Base-by-base conservation (phyloP, 2,888 invertebrate genomes). In the Lasioglossum zephyrum region DNA sequence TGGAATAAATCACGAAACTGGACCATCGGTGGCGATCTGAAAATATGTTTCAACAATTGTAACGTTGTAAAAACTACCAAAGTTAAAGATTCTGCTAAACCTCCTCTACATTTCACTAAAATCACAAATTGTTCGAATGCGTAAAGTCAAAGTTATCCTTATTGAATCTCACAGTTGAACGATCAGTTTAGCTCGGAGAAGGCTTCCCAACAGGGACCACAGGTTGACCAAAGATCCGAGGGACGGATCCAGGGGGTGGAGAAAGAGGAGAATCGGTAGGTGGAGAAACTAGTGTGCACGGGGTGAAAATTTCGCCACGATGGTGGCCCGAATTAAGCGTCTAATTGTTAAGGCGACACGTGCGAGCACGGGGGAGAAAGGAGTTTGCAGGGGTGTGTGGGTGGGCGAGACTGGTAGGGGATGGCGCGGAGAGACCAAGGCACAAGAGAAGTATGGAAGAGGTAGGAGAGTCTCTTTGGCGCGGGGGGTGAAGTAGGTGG, bases 281-380 rank as follows among this genome's bases (percentile, higher is more conserved):
- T 13, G 77, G 2, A 49, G 13, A 22, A 13, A 47, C 22, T 81
- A 8, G 66, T 53, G 81, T 57, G 82, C 75, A 84, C 31, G 39
- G 76, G 82, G 81, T 88, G 90, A 88, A 89, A 87, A 88, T 85
- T 86, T 89, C 78, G 75, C 73, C 72, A 82, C 85, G 86, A 81
- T 81, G 87, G 87, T 88, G 86, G 86, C 82, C 88, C 83, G 88
- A 91, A 90, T 89, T 87, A 92, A 92, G 90, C 90, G 91, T 93
- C 90, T 92, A 93, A 93, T 93, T 93, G 94, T 92, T 89, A 91
- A 91, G 90, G 91, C 92, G 92, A 92, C 92, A 92, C 91, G 92
- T 91, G 92, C 91, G 84, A 82, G 84, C 79, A 73, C 53, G 89
- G 88, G 88, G 76, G 78, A 73, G 87, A 85, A 88, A 81, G 79